phyloP scores from a whole-genome alignment of 2,888 invertebrate genomes.

The Sinohyriopsis cumingii region DNA sequence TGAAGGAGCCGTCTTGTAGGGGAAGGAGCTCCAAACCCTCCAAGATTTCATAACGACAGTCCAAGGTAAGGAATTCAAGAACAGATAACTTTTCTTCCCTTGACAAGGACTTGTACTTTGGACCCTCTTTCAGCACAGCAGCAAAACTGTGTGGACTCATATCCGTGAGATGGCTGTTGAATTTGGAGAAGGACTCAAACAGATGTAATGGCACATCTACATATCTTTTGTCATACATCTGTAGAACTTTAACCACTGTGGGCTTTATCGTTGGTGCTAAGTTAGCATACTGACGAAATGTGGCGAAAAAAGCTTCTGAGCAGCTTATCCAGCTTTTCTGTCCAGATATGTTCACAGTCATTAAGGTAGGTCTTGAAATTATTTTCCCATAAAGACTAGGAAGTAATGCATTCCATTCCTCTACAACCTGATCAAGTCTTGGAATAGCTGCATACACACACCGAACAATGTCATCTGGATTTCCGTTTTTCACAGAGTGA shows the following conservation, averaged over 20 bases:
- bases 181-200: background rate
- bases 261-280: too few relatives aligned
- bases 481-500: conserved; percentile 6
- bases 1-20: conserved; percentile 16
- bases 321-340: too few relatives aligned
- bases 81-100: background rate
- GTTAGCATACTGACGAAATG: too few relatives aligned
- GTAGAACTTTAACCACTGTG: background rate
- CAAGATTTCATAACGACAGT: conserved; percentile 1
- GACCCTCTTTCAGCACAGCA: background rate
- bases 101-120: background rate
- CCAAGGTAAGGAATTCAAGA: conserved; percentile 11
- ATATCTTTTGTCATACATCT: background rate
- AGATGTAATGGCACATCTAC: background rate
- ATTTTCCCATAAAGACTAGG: background rate
- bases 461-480: conserved; percentile 11
- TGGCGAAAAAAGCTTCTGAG: too few relatives aligned
- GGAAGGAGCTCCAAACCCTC: conserved; percentile 23
- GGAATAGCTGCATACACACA: conserved; percentile 26
- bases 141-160: background rate
- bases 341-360: background rate
- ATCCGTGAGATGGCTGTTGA: background rate
- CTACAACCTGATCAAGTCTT: conserved; percentile 12
- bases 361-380: background rate
- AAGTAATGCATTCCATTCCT: conserved; percentile 19